Evolutionary conservation across 1,140 invertebrate species (phyloP).

Genomic region (Lucilia cuprina): DNA sequence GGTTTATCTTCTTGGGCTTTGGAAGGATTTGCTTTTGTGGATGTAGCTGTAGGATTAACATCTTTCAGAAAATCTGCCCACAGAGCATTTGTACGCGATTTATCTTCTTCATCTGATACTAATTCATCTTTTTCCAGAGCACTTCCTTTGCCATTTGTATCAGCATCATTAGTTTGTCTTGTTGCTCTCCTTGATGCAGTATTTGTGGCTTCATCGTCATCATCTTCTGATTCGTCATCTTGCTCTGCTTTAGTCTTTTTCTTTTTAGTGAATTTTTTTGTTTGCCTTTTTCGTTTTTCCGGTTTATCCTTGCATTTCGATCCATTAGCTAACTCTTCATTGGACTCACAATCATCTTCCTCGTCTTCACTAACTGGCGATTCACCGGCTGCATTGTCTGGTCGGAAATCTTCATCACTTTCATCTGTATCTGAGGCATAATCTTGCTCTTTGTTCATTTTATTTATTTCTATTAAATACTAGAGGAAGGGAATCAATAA

Average conservation of each 20-base stretch:
- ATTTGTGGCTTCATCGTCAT: constrained; percentile 36
- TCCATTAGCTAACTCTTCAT: constrained; percentile 50
- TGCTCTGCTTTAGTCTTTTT: constrained; percentile 29
- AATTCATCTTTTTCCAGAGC: constrained; percentile 46
- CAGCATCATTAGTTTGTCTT: constrained; percentile 29
- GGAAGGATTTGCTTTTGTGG: neutral
- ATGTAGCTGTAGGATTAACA: constrained; percentile 64
- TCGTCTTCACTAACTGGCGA: constrained; percentile 62
- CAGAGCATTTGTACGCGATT: constrained; percentile 73
- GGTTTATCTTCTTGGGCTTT: neutral
- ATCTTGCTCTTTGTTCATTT: constrained; percentile 49
- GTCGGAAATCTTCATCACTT: constrained; percentile 66
- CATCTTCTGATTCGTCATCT: constrained; percentile 37
- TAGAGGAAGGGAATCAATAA: neutral
- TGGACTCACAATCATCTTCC: constrained; percentile 50
- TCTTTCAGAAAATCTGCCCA: constrained; percentile 80
- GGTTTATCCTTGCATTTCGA: constrained; percentile 1
- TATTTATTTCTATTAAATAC: neutral
- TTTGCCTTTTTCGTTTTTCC: constrained; percentile 44
- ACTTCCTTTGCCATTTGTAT: constrained; percentile 35
- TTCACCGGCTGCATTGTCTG: constrained; percentile 63
- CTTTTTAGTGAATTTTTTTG: constrained; percentile 44
- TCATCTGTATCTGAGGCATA: constrained; percentile 51
- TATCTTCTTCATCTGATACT: constrained; percentile 67
- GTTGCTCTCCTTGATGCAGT: constrained; percentile 39